Conservation (phyloP, 2,797 vertebrate genomes). For the Numenius phaeopus region DNA sequence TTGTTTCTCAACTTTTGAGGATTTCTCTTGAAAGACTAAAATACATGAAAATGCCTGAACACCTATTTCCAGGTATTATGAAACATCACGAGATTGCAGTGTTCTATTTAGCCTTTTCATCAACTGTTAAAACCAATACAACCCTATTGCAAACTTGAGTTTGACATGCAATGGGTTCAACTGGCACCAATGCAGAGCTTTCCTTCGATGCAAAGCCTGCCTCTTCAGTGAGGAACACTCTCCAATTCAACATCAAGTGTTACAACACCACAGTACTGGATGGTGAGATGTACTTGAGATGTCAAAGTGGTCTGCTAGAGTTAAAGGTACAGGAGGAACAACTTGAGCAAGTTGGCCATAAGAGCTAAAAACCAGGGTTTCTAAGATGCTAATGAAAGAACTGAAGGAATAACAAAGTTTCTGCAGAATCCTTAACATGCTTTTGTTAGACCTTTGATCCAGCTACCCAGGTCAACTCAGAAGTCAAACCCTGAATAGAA, state of each 20-base stretch:
- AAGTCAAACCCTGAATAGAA: background rate
- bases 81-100: background rate
- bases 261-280: background rate
- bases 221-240: background rate
- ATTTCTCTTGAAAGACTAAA: background rate
- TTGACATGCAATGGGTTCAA: background rate
- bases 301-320: background rate
- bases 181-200: background rate
- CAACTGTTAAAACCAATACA: background rate
- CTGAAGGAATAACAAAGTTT: background rate
- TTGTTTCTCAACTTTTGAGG: background rate
- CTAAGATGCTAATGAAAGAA: background rate
- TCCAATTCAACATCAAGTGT: background rate
- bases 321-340: background rate
- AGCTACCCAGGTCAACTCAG: background rate
- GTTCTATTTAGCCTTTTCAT: background rate
- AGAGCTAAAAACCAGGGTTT: background rate
- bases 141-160: background rate
- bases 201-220: background rate
- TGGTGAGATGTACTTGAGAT: background rate
- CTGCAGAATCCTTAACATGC: background rate
- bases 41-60: background rate
- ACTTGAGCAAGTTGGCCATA: background rate
- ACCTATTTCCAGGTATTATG: background rate
- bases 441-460: background rate